A percentile compares a stretch with the other conserved stretches of the same genome.
phyloP scores from a whole-genome alignment of 1,140 invertebrate genomes.

The Calephelis nemesis region DNA sequence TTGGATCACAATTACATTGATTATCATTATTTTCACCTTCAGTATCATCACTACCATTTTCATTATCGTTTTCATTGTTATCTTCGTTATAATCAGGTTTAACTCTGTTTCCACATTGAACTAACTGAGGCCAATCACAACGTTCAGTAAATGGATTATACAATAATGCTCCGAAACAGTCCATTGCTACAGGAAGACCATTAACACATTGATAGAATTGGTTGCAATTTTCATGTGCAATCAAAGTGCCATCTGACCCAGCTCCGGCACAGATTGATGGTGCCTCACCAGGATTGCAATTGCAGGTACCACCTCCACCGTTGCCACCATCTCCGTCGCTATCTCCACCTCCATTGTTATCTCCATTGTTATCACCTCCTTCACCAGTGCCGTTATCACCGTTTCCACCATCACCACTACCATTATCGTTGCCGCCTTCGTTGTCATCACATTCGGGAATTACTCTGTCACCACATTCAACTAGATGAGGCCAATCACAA shows the following conservation, averaged over 20 bases:
- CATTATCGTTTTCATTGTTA: slow-evolving; percentile 16
- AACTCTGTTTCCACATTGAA: slow-evolving; percentile 15
- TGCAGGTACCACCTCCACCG: slow-evolving; percentile 19
- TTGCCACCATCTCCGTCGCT: background rate
- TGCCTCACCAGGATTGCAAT: slow-evolving; percentile 24
- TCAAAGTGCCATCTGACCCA: slow-evolving; percentile 33
- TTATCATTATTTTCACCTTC: slow-evolving; percentile 1
- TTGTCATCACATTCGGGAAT: slow-evolving; percentile 4
- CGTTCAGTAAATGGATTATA: slow-evolving; percentile 6
- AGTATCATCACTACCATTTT: slow-evolving; percentile 19
- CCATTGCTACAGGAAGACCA: slow-evolving; percentile 29
- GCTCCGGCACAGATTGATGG: slow-evolving; percentile 34
- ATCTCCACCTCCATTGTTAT: background rate
- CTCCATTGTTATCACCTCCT: background rate
- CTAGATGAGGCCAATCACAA: slow-evolving; percentile 81
- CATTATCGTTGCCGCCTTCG: slow-evolving; percentile 20
- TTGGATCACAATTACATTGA: slow-evolving; percentile 32
- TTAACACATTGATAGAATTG: slow-evolving; percentile 38
- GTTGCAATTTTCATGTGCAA: slow-evolving; percentile 43
- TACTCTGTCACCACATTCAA: slow-evolving; percentile 53
- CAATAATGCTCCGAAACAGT: slow-evolving; percentile 20
- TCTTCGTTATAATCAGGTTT: slow-evolving; percentile 8
- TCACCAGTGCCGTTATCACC: background rate
- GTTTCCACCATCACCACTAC: background rate
- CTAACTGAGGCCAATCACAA: slow-evolving; percentile 16